Percentiles rank a stretch among this genome's conserved stretches.
phyloP scores from a whole-genome alignment of 2,113 vertebrate species.

The Phaethon lepturus region DNA sequence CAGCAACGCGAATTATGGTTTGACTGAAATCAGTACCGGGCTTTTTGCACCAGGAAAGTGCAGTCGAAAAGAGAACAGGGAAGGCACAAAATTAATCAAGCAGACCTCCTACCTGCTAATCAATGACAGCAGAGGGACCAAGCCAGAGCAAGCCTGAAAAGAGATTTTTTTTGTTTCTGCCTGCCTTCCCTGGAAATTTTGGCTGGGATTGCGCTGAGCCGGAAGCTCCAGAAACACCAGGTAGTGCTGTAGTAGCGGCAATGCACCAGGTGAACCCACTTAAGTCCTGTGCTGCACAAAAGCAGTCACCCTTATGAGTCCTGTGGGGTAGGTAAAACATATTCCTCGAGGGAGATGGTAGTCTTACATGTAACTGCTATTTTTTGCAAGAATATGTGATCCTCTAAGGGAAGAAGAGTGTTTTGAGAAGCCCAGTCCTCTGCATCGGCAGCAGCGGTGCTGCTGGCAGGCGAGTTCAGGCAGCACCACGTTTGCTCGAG shows the following conservation, averaged over 20 bases:
- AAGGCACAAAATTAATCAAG: background rate
- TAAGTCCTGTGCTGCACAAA: background rate
- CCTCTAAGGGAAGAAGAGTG: background rate
- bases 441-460: background rate
- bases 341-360: background rate
- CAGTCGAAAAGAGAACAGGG: background rate
- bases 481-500: background rate
- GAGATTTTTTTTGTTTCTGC: background rate
- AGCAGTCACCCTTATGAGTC: background rate
- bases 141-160: background rate
- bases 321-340: background rate
- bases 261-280: rapidly evolving
- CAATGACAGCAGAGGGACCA: background rate
- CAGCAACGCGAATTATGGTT: background rate
- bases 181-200: background rate
- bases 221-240: background rate
- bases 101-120: background rate
- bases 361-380: background rate
- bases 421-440: background rate
- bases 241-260: background rate
- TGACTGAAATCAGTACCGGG: background rate
- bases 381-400: background rate
- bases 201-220: background rate
- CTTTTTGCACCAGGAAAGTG: background rate
- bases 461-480: background rate